Conservation (phyloP, 1,140 invertebrate genomes). For the Formica exsecta region DNA sequence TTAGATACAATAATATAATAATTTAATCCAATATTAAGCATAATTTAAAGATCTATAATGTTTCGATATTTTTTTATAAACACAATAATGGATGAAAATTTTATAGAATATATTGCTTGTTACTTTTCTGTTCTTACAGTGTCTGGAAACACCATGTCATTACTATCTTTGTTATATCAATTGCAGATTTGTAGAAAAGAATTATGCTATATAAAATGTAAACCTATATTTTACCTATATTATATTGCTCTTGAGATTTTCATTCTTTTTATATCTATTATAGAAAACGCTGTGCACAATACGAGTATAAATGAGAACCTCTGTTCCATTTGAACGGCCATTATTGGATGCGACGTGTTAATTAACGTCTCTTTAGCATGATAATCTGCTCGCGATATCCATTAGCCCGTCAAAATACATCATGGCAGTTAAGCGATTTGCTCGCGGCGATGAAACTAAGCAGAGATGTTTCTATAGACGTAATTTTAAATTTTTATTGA, state of each 20-base stretch:
- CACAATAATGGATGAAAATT: slow-evolving; percentile 9
- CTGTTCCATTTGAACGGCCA: slow-evolving; percentile 68
- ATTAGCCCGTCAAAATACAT: slow-evolving; percentile 79
- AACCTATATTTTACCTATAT: not conserved
- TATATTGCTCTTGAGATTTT: slow-evolving; percentile 22
- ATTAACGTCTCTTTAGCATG: slow-evolving; percentile 81
- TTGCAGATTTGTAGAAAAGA: not conserved
- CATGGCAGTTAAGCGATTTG: slow-evolving; percentile 70
- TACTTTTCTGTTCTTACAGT: not conserved
- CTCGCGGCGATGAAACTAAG: slow-evolving; percentile 65
- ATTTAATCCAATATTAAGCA: not conserved
- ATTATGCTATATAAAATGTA: not conserved
- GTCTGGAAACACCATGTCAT: not conserved
- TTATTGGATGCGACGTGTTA: slow-evolving; percentile 76
- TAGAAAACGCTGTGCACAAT: slow-evolving; percentile 36
- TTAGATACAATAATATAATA: not conserved
- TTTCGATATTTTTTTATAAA: not conserved
- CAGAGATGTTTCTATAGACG: not conserved
- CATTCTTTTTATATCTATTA: not conserved
- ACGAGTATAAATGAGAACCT: slow-evolving; percentile 50
- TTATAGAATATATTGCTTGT: not conserved
- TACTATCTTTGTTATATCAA: not conserved
- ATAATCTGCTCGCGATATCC: slow-evolving; percentile 78
- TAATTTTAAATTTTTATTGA: slow-evolving; percentile 24
- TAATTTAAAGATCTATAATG: not conserved